Base-by-base conservation (phyloP, 2,797 vertebrate genomes). In the Hydrolagus colliei region DNA sequence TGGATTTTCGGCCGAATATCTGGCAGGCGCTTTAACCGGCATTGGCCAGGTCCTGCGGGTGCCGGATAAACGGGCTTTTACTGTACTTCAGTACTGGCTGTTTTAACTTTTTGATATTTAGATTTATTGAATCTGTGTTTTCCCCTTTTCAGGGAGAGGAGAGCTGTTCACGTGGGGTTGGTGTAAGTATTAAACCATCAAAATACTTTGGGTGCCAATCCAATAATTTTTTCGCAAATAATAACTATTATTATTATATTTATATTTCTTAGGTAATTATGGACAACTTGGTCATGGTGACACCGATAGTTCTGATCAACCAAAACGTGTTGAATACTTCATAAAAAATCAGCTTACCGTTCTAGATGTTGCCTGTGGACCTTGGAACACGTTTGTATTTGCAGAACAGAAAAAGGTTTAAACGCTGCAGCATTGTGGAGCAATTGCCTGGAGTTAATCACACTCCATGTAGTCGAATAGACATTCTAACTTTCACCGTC, bases 121-220 rank as follows among this genome's bases (percentile, higher is more conserved):
- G 35, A 72, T 63, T 12, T 32, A 7, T 80, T 74, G 74, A 4
- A 11, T 86, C 35, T 80, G 9, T 22, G 20, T 63, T 5, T 85
- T 80, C 20, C 86, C 86, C 22, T 1, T 91, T 89, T 35, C 90
- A 99, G 98, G 94, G 4, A 87, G 87, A 0, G 96, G 97, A 0
- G 92, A 96, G 86, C 95, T 99, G 74, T 99, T 96, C 90, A 97
- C 97, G 18, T 99, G 98, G 97, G 98, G 98, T 88, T 99, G 97
- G 98, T 97, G 98, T 98, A 93, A 96, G 94, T 92, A 90, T 72
- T 73, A 65, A 86, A 72, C 61, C n/a, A 61, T 4, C 73, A 59
- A 22, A 9, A 11, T 41, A 20, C 67, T 63, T 52, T 52, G 41
- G 41, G 41, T 52, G 41, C 41, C 6, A 6, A 52, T 52, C 41